Base-by-base conservation (phyloP, 1,140 invertebrate genomes). In the Pogonomyrmex barbatus region DNA sequence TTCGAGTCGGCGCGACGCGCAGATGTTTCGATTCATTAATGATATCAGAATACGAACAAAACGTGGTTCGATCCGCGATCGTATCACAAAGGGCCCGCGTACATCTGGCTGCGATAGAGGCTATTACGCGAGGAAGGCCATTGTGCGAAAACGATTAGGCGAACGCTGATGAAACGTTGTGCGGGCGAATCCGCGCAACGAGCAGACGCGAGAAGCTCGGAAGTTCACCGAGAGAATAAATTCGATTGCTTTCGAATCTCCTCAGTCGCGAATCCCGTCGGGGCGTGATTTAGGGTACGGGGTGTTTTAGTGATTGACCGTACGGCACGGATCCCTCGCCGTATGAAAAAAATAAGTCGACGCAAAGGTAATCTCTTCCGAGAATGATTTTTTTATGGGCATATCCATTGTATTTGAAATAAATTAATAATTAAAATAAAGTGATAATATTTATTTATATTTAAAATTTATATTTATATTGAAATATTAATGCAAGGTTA, bases 21-120 rank as follows among this genome's bases (percentile, higher is more conserved):
- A 83, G 79, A 83, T 83, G 79, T 83, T 47, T 83, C 68, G 56
- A 83, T 83, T 83, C 79, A 83, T 75, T 73, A 83, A 83, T 60
- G 68, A 73, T 83, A 83, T 83, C 56, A 83, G 68, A 24, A 75
- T 70, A 30, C 79, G 68, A 62, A 83, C 54, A 83, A 83, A 83
- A 83, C 54, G n/a, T 83, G 30, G 30, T 4, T 47, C 8, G 52
- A 70, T 45, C 39, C 50, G 60, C 45, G 79, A 83, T 83, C 79
- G 54, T 83, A 83, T 83, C 79, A 83, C 79, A 83, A 83, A 83
- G 54, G 54, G 65, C 10, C 30, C 30, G 47, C 30, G 79, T 73
- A 83, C 79, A 83, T 83, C 79, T 83, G 79, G 68, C 54, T 60
- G 24, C 54, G 67, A 82, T 82, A 73, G 67, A 30, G 79, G 39